These are phyloP conservation scores for Anabas testudineus DNA, from an alignment of 2,797 vertebrate species.

Conservation along the genomic window DNA sequence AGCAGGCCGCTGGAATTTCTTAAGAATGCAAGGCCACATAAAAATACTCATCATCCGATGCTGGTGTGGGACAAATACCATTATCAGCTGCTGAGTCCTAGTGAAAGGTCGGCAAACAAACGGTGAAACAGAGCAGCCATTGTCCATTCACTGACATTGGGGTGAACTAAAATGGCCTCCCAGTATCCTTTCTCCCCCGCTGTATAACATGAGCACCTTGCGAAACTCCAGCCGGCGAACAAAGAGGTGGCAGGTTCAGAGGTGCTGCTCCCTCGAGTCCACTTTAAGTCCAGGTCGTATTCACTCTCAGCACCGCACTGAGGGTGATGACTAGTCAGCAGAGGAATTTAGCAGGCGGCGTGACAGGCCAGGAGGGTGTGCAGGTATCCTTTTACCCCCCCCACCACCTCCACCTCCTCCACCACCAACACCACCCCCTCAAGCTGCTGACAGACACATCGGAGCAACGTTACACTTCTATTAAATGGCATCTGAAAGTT, in stretches of 20 bases:
- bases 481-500: conserved; percentile 84
- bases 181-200: conserved; percentile 2
- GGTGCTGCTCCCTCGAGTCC: conserved; percentile 37
- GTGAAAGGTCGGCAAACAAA: conserved; percentile 49
- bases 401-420: background rate
- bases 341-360: conserved; percentile 46
- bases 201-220: conserved; percentile 30
- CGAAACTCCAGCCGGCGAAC: conserved; percentile 27
- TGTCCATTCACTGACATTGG: conserved; percentile 52
- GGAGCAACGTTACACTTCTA: conserved; percentile 71
- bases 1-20: conserved; percentile 37
- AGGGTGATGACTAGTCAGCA: conserved; percentile 42
- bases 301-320: conserved; percentile 52
- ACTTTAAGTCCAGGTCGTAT: conserved; percentile 54
- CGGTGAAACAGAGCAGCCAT: conserved; percentile 45
- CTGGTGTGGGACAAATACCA: conserved; percentile 37
- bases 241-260: conserved; percentile 41
- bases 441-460: conserved; percentile 68
- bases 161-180: conserved; percentile 43
- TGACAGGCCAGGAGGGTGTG: conserved; percentile 53
- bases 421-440: background rate
- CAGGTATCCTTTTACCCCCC: conserved; percentile 71
- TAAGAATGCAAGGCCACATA: conserved; percentile 47
- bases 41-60: conserved; percentile 47
- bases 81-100: conserved; percentile 45